These are phyloP conservation scores for Danio jaintianensis DNA, from an alignment of 2,797 vertebrate species.

Conservation along the genomic window DNA sequence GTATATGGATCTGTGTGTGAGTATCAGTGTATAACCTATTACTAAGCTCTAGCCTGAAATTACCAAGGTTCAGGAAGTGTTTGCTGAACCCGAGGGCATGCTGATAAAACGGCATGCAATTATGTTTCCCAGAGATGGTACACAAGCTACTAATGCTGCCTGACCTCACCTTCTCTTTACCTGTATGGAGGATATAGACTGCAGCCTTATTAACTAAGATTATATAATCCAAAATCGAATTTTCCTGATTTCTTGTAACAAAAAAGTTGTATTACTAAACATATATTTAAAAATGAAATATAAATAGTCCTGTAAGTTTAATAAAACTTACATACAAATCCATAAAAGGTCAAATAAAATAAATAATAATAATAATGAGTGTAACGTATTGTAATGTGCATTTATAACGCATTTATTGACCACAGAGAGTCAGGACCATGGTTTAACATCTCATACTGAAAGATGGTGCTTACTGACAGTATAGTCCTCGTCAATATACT, in stretches of 20 bases:
- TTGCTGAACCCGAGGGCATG: background rate
- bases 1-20: background rate
- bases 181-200: background rate
- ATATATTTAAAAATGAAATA: background rate
- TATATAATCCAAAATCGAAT: background rate
- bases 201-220: background rate
- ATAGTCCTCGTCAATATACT: no score
- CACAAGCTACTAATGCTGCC: slow-evolving; percentile 7
- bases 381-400: no score
- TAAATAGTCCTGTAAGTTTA: background rate
- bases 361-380: no score
- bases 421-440: no score
- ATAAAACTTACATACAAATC: background rate
- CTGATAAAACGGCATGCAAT: slow-evolving; percentile 28
- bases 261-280: background rate
- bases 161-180: background rate
- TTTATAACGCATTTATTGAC: no score
- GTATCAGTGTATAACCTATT: slow-evolving; percentile 14
- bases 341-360: no score
- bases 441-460: no score
- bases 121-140: slow-evolving; percentile 22
- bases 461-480: no score
- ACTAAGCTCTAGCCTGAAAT: slow-evolving; percentile 10
- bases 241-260: background rate
- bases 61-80: slow-evolving; percentile 7